Conservation (phyloP, 2,888 invertebrate species). For the Drosophila vallismaia region DNA sequence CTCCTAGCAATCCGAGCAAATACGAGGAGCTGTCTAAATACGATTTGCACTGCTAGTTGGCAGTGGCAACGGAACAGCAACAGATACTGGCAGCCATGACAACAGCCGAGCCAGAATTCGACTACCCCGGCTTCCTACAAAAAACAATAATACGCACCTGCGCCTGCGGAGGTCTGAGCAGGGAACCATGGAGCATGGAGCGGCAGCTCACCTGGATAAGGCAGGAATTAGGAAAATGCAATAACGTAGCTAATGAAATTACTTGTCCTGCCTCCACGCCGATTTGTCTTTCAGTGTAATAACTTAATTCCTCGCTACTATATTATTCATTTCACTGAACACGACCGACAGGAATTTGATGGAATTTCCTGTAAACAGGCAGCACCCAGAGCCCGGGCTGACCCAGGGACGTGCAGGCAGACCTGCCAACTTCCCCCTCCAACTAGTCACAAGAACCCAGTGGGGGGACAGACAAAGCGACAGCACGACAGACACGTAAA, state of each 20-base stretch:
- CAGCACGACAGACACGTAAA: conserved; percentile 27
- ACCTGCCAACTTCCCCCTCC: not conserved
- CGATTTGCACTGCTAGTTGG: conserved; percentile 26
- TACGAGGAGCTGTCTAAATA: conserved; percentile 34
- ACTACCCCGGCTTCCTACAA: conserved; percentile 1
- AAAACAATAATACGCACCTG: conserved; percentile 32
- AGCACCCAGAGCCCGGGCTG: conserved; percentile 17
- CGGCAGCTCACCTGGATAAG: not conserved
- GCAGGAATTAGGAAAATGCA: not conserved
- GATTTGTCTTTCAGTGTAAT: conserved; percentile 48
- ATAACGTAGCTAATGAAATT: conserved; percentile 29
- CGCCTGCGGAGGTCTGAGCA: not conserved
- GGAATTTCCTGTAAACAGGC: conserved; percentile 55
- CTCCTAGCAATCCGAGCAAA: conserved; percentile 4
- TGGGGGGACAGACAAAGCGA: conserved; percentile 17
- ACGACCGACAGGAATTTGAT: conserved; percentile 46
- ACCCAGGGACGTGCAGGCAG: not conserved
- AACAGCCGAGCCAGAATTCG: conserved; percentile 14
- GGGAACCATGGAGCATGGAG: not conserved
- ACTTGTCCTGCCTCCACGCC: not conserved
- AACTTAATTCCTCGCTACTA: conserved; percentile 39
- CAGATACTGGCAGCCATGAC: conserved; percentile 31
- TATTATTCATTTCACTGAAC: conserved; percentile 54
- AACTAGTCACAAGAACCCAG: not conserved
- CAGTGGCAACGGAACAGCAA: conserved; percentile 16